Evolutionary conservation across 1,140 invertebrate genomes (phyloP).

Genomic region (Branchinecta lindahli): DNA sequence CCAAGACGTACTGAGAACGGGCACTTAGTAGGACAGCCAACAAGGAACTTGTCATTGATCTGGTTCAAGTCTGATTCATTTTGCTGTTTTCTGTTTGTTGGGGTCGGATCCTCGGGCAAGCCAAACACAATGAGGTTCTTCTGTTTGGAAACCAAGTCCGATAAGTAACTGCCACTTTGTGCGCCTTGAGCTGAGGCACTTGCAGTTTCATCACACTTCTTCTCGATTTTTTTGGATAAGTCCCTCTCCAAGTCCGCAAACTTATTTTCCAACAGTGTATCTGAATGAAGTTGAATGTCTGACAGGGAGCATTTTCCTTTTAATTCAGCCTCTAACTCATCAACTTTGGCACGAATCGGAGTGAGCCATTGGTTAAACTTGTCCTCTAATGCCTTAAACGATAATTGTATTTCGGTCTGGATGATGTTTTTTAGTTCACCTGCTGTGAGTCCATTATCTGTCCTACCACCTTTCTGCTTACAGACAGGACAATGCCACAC

Average conservation of each 20-base stretch:
- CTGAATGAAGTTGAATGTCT: not conserved
- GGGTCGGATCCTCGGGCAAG: not conserved
- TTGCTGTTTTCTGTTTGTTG: not conserved
- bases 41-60: not conserved
- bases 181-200: not conserved
- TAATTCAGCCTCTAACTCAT: not conserved
- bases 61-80: not conserved
- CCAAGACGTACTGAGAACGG: not conserved
- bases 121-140: not conserved
- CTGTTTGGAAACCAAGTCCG: not conserved
- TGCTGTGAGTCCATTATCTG: not conserved
- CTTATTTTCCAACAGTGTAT: not conserved
- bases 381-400: not conserved
- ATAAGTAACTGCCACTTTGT: not conserved
- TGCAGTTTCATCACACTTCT: not conserved
- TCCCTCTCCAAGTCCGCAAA: not conserved
- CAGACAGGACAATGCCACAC: too few relatives aligned
- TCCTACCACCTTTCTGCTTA: too few relatives aligned
- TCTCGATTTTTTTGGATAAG: not conserved
- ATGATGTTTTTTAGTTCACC: not conserved
- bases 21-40: not conserved
- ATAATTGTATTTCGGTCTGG: not conserved
- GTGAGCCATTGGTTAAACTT: not conserved
- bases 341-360: not conserved
- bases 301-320: not conserved